A percentile compares a stretch with the other conserved stretches of the same genome.
Conservation (phyloP, 2,888 invertebrate genomes). For the Hermaeophaga mercurialis region DNA sequence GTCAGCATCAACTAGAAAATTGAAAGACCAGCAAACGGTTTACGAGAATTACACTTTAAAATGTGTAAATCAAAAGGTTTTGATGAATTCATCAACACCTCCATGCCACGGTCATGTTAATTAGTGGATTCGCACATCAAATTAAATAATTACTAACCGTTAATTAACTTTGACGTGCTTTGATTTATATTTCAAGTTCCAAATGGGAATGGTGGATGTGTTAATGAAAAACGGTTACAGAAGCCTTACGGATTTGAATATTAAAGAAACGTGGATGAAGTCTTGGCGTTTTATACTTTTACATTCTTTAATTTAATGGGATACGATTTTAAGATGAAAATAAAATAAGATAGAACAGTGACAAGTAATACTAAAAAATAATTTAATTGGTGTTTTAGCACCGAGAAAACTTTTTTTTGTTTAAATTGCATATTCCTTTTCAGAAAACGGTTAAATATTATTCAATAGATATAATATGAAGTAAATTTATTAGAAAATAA, state of each 20-base stretch:
- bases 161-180: slow-evolving; percentile 35
- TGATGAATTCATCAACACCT: slow-evolving; percentile 37
- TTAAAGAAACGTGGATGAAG: too few relatives aligned
- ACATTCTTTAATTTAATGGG: too few relatives aligned
- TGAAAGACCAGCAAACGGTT: slow-evolving; percentile 26
- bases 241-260: slow-evolving; percentile 8
- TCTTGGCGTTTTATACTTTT: too few relatives aligned
- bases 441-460: too few relatives aligned
- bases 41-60: slow-evolving; percentile 36
- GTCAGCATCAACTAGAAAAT: slow-evolving; percentile 12
- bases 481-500: too few relatives aligned
- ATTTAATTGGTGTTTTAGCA: too few relatives aligned
- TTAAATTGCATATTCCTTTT: too few relatives aligned
- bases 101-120: slow-evolving; percentile 32
- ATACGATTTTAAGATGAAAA: too few relatives aligned
- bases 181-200: slow-evolving; percentile 32
- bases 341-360: too few relatives aligned
- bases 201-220: slow-evolving; percentile 21
- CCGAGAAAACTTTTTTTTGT: too few relatives aligned
- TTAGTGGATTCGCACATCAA: slow-evolving; percentile 37
- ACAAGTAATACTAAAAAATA: too few relatives aligned
- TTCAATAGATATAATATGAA: too few relatives aligned
- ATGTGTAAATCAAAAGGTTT: slow-evolving; percentile 36
- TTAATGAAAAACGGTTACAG: slow-evolving; percentile 9
- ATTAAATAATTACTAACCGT: slow-evolving; percentile 39